Base-by-base conservation (phyloP, 1,140 invertebrate genomes). In the Cardiocondyla obscurior region DNA sequence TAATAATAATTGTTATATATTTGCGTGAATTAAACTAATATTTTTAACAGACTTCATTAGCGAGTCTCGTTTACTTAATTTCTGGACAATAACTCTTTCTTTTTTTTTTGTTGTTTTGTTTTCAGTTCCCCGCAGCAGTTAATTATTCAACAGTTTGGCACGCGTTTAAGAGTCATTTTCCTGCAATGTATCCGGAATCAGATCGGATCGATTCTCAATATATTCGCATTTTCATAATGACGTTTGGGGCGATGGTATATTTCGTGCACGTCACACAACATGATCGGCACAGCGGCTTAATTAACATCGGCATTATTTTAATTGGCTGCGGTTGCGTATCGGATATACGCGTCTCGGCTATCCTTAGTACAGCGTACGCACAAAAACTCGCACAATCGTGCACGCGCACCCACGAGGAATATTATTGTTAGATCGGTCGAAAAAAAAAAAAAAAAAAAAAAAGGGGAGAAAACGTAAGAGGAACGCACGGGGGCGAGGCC, bases 281-380 rank as follows among this genome's bases (percentile, higher is more conserved):
- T 73, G 77, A 55, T 81, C 49, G 51, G 39, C 72, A 12, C 33
- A 36, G 46, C 70, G 46, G 36, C 28, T 77, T 82, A 82, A 82
- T 82, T 82, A 82, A 77, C 33, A 76, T 82, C 67, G 44, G 28
- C 46, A 65, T 64, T 64, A 82, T 62, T 64, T 81, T 73, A 73
- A 73, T 81, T 81, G 53, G 65, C 67, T n/a, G 55, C 67, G 67
- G 22, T 33, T 73, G 25, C 19, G 42, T 19, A 55, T 81, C 67
- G 28, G 53, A 55, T 42, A 67, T 44, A 30, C 14, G 25, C 19
- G n/a, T 53, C 28, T 53, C 46, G 30, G 36, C n/a, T 28, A 8
- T 36, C 1, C 51, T 73, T n/a, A 3, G 12, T 73, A n/a, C 12
- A 44, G 30, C 30, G 12, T 6, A 10, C 3, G n/a, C 1, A 0